phyloP scores from a whole-genome alignment of 2,888 invertebrate genomes.

The Torymus tubicola region DNA sequence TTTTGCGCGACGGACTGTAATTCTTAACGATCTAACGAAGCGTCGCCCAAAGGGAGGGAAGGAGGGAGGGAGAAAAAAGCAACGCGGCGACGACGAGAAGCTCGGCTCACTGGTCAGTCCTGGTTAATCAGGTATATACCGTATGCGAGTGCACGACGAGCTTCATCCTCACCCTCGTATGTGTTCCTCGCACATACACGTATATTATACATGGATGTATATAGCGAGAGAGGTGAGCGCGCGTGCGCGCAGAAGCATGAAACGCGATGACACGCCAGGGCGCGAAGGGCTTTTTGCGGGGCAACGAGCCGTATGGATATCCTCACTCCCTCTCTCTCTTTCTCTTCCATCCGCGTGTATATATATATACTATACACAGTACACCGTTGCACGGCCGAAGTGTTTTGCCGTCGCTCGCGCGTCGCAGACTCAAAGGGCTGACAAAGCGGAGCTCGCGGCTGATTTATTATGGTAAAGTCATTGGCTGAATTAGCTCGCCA shows the following conservation, averaged over 20 bases:
- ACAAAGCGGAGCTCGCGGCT: constrained; percentile 33
- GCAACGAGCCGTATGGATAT: constrained; percentile 55
- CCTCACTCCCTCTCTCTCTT: not conserved
- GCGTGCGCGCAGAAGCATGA: not conserved
- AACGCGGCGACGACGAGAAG: constrained; percentile 52
- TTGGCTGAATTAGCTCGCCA: constrained; percentile 47
- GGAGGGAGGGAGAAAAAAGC: constrained; percentile 1
- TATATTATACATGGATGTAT: not conserved
- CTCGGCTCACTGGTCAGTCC: constrained; percentile 69
- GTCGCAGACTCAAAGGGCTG: constrained; percentile 37
- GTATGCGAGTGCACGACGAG: constrained; percentile 3
- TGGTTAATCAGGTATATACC: constrained; percentile 71
- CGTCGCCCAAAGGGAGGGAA: constrained; percentile 42
- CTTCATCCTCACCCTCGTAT: not conserved
- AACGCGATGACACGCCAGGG: constrained; percentile 9
- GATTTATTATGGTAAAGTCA: constrained; percentile 53
- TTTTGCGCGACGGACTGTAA: constrained; percentile 63
- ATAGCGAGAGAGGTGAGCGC: not conserved
- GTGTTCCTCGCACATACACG: not conserved
- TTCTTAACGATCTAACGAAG: constrained; percentile 72
- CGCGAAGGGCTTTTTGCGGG: constrained; percentile 60
- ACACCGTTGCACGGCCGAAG: not conserved
- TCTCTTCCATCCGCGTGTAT: not conserved
- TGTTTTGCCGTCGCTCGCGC: not conserved
- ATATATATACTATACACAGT: not conserved